A percentile compares a stretch with the other conserved stretches of the same genome.
Evolutionary conservation across 1,140 invertebrate genomes (phyloP).

Genomic region (Bombus polaris): DNA sequence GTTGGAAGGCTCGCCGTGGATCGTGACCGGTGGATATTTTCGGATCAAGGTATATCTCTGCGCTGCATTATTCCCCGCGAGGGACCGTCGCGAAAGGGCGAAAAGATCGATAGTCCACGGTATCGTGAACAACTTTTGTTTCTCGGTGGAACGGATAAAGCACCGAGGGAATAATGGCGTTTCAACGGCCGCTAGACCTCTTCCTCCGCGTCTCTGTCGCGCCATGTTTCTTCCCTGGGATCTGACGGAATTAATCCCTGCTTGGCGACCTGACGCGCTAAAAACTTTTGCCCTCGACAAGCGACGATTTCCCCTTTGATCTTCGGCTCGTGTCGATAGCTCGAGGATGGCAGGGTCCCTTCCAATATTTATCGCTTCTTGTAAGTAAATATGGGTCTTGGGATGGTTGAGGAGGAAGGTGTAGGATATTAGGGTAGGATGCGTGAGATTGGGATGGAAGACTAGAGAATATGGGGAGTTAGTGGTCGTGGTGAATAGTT

Average conservation of each 20-base stretch:
- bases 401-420: background rate
- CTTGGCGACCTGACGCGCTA: slow-evolving; percentile 21
- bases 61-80: slow-evolving; percentile 78
- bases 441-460: too few relatives aligned
- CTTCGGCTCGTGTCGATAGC: background rate
- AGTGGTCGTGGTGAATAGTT: too few relatives aligned
- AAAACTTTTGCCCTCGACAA: slow-evolving; percentile 28
- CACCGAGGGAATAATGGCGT: slow-evolving; percentile 65
- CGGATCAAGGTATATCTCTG: slow-evolving; percentile 73
- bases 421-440: too few relatives aligned
- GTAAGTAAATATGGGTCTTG: background rate
- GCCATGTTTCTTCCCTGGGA: background rate
- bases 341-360: background rate
- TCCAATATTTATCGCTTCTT: background rate
- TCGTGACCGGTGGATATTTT: slow-evolving; percentile 70
- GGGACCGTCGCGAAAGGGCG: slow-evolving; percentile 70
- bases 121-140: slow-evolving; percentile 69
- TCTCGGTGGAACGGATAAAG: slow-evolving; percentile 57
- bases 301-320: slow-evolving; percentile 12
- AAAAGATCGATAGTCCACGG: slow-evolving; percentile 74
- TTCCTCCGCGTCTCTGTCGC: slow-evolving; percentile 28
- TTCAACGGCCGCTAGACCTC: slow-evolving; percentile 18
- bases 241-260: slow-evolving; percentile 59
- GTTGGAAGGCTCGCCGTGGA: slow-evolving; percentile 63
- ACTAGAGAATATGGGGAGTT: background rate